phyloP scores from a whole-genome alignment of 2,797 vertebrate species.

The Falco berigora region DNA sequence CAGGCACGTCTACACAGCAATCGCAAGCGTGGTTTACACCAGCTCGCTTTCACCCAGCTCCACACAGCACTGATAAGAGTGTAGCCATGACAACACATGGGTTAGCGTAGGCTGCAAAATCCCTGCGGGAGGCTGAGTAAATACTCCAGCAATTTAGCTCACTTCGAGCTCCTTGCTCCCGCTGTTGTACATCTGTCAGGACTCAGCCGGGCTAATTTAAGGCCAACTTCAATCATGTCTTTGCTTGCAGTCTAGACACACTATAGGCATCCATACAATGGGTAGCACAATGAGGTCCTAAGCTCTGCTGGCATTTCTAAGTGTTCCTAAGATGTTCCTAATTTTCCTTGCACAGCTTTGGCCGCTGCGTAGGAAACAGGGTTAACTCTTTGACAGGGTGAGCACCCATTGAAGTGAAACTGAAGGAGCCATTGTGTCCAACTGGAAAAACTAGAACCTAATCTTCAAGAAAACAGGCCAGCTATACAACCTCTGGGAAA shows the following conservation, averaged over 20 bases:
- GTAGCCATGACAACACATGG: constrained; percentile 32
- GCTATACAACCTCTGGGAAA: background rate
- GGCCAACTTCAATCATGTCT: background rate
- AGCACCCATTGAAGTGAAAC: background rate
- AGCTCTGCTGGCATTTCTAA: background rate
- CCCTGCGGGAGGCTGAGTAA: background rate
- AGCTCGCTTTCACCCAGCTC: background rate
- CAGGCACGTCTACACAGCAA: accelerated
- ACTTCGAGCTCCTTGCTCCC: background rate
- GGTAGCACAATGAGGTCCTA: background rate
- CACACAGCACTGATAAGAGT: background rate
- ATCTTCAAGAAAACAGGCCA: background rate
- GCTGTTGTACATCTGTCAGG: background rate
- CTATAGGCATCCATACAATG: background rate
- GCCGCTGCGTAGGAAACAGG: background rate
- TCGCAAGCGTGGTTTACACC: background rate
- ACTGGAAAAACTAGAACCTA: background rate
- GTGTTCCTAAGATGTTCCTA: background rate
- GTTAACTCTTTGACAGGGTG: background rate
- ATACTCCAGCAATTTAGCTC: background rate
- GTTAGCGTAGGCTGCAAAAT: background rate
- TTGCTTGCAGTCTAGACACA: background rate
- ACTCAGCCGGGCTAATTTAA: background rate
- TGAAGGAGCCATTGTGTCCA: background rate
- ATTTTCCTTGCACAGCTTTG: background rate